Evolutionary conservation across 2,888 invertebrate species (phyloP).

Genomic region (Leptodirus hochenwartii): DNA sequence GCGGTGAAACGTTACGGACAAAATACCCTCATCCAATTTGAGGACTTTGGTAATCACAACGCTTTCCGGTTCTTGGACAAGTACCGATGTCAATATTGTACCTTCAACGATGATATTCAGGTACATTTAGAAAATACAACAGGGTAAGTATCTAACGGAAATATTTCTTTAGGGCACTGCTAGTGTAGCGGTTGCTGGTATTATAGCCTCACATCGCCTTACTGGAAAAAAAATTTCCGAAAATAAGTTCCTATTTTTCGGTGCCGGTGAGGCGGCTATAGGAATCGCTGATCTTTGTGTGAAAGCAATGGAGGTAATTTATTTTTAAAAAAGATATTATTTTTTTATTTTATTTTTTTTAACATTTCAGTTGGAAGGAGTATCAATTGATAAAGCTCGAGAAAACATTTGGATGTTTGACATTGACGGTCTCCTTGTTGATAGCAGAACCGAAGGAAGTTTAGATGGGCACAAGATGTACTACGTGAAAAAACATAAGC

Average conservation of each 20-base stretch:
- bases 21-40: conserved; percentile 61
- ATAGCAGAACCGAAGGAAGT: conserved; percentile 40
- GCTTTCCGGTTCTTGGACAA: conserved; percentile 88
- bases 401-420: conserved; percentile 93
- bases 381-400: conserved; percentile 49
- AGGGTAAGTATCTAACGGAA: no score
- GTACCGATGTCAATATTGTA: conserved; percentile 82
- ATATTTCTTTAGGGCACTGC: no score
- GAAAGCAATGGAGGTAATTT: conserved; percentile 73
- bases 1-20: conserved; percentile 75
- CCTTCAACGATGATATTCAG: conserved; percentile 98
- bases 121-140: no score
- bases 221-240: conserved; percentile 63
- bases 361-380: conserved; percentile 26
- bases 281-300: conserved; percentile 62
- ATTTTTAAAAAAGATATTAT: no score
- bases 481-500: conserved; percentile 62
- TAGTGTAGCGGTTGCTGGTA: conserved; percentile 84
- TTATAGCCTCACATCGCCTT: conserved; percentile 60
- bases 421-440: conserved; percentile 74
- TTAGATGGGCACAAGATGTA: conserved; percentile 49
- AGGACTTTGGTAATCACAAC: conserved; percentile 95
- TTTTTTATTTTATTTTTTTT: no score
- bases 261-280: conserved; percentile 45
- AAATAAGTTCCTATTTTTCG: conserved; percentile 80